Evolutionary conservation across 2,797 vertebrate genomes (phyloP).

Genomic region (Basileuterus tristriatus): DNA sequence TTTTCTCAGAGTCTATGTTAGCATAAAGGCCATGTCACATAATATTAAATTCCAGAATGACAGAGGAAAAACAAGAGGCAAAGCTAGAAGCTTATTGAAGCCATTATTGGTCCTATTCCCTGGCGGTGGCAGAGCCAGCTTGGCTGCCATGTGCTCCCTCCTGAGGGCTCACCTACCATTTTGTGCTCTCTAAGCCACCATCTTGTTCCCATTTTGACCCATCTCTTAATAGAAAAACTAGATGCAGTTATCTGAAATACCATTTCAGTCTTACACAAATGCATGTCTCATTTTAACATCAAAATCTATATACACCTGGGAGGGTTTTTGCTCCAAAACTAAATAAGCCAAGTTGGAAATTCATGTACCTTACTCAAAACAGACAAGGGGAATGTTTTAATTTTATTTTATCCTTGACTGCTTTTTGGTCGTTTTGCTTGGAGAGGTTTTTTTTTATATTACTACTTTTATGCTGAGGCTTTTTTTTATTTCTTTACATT

Average conservation of each 20-base stretch:
- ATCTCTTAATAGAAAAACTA: not conserved
- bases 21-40: not conserved
- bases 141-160: fast-evolving
- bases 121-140: not conserved
- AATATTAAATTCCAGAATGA: not conserved
- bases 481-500: not conserved
- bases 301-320: not conserved
- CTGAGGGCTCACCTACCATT: not conserved
- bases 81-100: not conserved
- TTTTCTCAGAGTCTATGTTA: not conserved
- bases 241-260: not conserved
- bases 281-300: not conserved
- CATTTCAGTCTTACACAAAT: not conserved
- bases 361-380: not conserved
- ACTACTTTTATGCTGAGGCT: not conserved
- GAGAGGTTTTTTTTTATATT: not conserved
- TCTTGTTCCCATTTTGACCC: not conserved
- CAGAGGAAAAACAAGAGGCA: not conserved
- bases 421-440: not conserved
- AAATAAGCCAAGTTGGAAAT: not conserved
- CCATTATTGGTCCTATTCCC: not conserved
- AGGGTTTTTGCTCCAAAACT: not conserved
- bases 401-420: slow-evolving; percentile 4
- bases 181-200: not conserved
- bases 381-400: not conserved